Conservation (phyloP, 2,113 vertebrate species). For the Psammodynastes pulverulentus region DNA sequence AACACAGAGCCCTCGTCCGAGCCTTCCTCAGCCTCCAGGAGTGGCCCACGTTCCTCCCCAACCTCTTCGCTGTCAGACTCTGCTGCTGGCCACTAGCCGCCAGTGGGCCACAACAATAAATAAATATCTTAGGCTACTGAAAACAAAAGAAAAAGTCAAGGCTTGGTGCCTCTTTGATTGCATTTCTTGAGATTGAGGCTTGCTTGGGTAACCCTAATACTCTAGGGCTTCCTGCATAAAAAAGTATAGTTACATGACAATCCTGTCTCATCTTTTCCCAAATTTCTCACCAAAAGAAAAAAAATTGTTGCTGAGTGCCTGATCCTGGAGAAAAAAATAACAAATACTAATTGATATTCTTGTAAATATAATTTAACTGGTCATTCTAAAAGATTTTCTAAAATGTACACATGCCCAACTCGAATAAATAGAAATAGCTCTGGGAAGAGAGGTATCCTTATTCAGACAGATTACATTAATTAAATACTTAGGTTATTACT, state of each 20-base stretch:
- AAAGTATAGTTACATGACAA: neutral
- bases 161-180: slow-evolving; percentile 31
- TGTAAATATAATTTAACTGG: neutral
- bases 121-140: slow-evolving; percentile 21
- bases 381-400: neutral
- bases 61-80: too few relatives aligned
- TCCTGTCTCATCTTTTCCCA: neutral
- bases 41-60: too few relatives aligned
- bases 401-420: neutral
- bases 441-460: neutral
- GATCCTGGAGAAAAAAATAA: neutral
- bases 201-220: slow-evolving; percentile 5
- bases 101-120: too few relatives aligned
- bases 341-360: neutral
- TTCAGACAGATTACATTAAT: neutral
- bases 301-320: neutral
- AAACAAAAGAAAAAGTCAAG: slow-evolving; percentile 39
- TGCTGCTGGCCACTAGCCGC: too few relatives aligned
- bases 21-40: too few relatives aligned
- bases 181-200: slow-evolving; percentile 5
- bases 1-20: too few relatives aligned
- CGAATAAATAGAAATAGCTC: neutral
- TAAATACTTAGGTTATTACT: neutral
- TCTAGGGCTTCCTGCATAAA: slow-evolving; percentile 28
- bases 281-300: slow-evolving; percentile 18